Evolutionary conservation across 2,888 invertebrate genomes (phyloP).

Genomic region (Patella caerulea): DNA sequence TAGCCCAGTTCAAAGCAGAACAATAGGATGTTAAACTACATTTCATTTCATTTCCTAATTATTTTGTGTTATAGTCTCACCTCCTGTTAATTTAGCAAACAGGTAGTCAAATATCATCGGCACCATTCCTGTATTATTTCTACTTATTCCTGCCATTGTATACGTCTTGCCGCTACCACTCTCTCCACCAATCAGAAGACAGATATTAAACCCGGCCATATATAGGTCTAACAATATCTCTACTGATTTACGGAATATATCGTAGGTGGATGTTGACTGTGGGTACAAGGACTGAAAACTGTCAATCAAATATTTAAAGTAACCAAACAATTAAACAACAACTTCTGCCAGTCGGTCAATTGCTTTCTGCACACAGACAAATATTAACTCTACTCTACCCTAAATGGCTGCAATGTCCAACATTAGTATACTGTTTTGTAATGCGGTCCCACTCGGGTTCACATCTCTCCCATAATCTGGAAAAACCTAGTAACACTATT

Average conservation of each 20-base stretch:
- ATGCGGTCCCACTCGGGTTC: too few relatives aligned
- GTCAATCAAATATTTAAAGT: neutral
- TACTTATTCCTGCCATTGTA: slow-evolving; percentile 62
- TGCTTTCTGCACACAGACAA: too few relatives aligned
- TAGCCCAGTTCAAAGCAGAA: too few relatives aligned
- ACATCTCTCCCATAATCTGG: too few relatives aligned
- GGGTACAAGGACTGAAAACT: slow-evolving; percentile 62
- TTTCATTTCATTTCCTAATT: too few relatives aligned
- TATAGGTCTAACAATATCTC: slow-evolving; percentile 62
- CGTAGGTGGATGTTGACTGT: slow-evolving; percentile 56
- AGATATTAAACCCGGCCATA: slow-evolving; percentile 65
- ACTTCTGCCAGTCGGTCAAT: too few relatives aligned
- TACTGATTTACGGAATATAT: slow-evolving; percentile 59
- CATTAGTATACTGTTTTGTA: too few relatives aligned
- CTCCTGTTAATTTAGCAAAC: slow-evolving; percentile 59
- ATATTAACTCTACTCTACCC: too few relatives aligned
- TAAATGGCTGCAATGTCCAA: too few relatives aligned
- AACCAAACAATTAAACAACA: too few relatives aligned
- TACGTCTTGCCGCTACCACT: slow-evolving; percentile 66
- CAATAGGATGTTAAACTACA: too few relatives aligned
- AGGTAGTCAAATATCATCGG: slow-evolving; percentile 62
- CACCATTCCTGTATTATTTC: slow-evolving; percentile 57
- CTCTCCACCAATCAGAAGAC: slow-evolving; percentile 65
- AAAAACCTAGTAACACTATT: too few relatives aligned
- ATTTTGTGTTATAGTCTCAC: slow-evolving; percentile 34